Conservation (phyloP, 2,888 invertebrate species). For the Argynnis bischoffii region DNA sequence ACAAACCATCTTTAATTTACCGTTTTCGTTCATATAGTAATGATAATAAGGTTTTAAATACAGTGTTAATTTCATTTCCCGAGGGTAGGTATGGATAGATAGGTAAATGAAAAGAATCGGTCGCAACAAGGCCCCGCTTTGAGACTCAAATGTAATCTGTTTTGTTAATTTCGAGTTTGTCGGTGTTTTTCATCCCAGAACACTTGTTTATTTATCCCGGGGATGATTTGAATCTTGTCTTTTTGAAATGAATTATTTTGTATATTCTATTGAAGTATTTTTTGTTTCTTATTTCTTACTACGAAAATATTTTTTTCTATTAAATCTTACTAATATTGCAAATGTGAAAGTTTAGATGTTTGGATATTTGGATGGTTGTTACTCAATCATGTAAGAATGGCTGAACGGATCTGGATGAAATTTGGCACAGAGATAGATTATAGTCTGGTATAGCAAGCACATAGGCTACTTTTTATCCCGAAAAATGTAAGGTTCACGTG, state of each 20-base stretch:
- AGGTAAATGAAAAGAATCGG: slow-evolving; percentile 70
- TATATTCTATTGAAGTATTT: slow-evolving; percentile 14
- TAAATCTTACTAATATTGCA: too few species aligned
- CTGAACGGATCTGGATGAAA: too few species aligned
- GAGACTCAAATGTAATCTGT: slow-evolving; percentile 74
- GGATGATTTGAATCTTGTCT: slow-evolving; percentile 36
- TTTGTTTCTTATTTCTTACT: background rate
- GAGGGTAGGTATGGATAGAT: slow-evolving; percentile 51
- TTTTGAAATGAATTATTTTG: slow-evolving; percentile 30
- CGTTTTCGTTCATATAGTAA: background rate
- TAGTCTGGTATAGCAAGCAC: too few species aligned
- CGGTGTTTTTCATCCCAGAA: slow-evolving; percentile 60
- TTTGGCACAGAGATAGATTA: too few species aligned
- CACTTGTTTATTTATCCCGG: slow-evolving; percentile 48
- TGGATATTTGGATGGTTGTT: too few species aligned
- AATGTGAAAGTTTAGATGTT: too few species aligned
- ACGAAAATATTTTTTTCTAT: too few species aligned
- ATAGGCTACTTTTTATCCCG: too few species aligned
- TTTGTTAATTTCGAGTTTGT: slow-evolving; percentile 77
- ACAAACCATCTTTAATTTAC: background rate
- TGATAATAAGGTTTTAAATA: slow-evolving; percentile 17
- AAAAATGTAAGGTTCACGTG: too few species aligned
- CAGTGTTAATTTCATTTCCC: slow-evolving; percentile 18
- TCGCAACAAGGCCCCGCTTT: slow-evolving; percentile 67
- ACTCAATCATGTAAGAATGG: too few species aligned